A percentile compares a stretch with the other conserved stretches of the same genome.
Conservation (phyloP, 2,888 invertebrate species). For the Campoletis raptor region DNA sequence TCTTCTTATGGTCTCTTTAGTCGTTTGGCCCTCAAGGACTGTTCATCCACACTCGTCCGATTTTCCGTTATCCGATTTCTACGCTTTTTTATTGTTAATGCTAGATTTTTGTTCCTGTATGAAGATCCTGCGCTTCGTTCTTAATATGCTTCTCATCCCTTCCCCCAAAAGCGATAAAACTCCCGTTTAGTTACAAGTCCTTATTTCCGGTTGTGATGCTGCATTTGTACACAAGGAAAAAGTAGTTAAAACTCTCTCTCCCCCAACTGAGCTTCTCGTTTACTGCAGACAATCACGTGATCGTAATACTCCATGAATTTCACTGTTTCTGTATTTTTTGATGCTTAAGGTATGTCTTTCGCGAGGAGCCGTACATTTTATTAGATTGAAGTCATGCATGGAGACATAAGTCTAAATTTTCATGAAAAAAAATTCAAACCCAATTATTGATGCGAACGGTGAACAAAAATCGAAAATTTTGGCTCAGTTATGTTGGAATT, state of each 20-base stretch:
- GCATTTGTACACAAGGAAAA: not conserved
- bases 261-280: not conserved
- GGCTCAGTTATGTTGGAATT: too few relatives aligned
- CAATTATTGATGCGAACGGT: too few relatives aligned
- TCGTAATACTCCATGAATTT: not conserved
- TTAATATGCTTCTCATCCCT: not conserved
- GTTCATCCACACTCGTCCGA: not conserved
- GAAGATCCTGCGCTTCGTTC: slow-evolving; percentile 49
- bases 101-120: slow-evolving; percentile 59
- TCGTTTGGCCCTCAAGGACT: slow-evolving; percentile 37
- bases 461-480: too few relatives aligned
- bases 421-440: too few relatives aligned
- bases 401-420: too few relatives aligned
- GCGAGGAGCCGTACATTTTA: too few relatives aligned
- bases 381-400: too few relatives aligned
- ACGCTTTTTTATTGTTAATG: slow-evolving; percentile 59
- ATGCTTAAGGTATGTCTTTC: not conserved
- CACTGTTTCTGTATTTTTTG: not conserved
- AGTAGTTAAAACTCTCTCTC: not conserved
- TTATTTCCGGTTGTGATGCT: slow-evolving; percentile 1
- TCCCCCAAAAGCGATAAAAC: slow-evolving; percentile 25
- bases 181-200: slow-evolving; percentile 51
- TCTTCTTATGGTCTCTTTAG: slow-evolving; percentile 17
- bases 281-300: not conserved
- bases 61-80: slow-evolving; percentile 43